Base-by-base conservation (phyloP, 2,888 invertebrate genomes). In the Ophonus ardosiacus region DNA sequence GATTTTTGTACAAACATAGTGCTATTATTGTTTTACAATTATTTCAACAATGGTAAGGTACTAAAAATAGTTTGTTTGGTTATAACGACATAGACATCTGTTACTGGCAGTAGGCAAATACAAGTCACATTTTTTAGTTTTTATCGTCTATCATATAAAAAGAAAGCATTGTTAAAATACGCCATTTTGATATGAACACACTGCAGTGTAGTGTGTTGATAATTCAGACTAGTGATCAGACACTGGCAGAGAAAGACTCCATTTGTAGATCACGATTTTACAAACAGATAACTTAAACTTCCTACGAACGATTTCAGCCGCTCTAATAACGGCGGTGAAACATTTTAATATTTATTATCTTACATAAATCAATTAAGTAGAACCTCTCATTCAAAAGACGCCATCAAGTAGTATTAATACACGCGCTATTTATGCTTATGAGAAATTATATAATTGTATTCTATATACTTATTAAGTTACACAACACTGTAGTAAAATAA, bases 401-500 rank as follows among this genome's bases (percentile, higher is more conserved):
- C 21, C 31, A 15, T 21, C 56, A 31, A 10, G 43, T 43, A 31
- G 13, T 78, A 65, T 81, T 51, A 81, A 65, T 81, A 65, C 18
- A 61, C 59, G 81, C 68, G 38, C 56, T 56, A 68, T 81, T 0
- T 51, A 65, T 80, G 15, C 10, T 61, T 40, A 63, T 81, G 81
- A 83, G 59, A 83, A 83, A 71, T 56, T 51, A 71, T 83, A 63
- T 83, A 59, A 61, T 74, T 74, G 71, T 74, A 83, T 43, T 81
- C 51, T 81, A 81, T 80, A 80, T 83, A 71, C 38, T 83, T 76
- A 74, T 83, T 83, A 83, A 43, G 83, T 84, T 78, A 84, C 65
- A 84, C 84, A 84, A 84, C 76, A 84, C 78, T 84, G 78, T 84
- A 84, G 84, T 88, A 85, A 86, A 86, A 82, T 88, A 88, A 88